Percentiles rank a stretch among this genome's conserved stretches.
phyloP scores from a whole-genome alignment of 2,888 invertebrate species.

The Standfussiana lucernea region DNA sequence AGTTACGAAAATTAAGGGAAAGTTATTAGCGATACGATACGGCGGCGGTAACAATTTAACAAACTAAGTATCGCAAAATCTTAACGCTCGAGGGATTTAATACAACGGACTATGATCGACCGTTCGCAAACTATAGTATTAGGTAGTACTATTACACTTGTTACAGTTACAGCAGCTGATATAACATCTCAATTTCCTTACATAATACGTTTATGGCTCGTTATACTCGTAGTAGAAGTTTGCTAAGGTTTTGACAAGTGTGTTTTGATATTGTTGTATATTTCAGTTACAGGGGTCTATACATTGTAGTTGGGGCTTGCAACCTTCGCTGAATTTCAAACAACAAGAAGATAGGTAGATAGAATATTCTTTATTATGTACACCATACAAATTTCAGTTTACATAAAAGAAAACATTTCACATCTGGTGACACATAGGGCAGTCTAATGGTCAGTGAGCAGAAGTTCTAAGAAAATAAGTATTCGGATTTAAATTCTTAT shows the following conservation, averaged over 20 bases:
- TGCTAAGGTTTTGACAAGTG: constrained; percentile 19
- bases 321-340: not conserved
- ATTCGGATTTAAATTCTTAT: no score
- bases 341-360: not conserved
- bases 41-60: constrained; percentile 56
- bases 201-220: constrained; percentile 41
- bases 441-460: no score
- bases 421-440: no score
- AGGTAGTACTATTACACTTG: constrained; percentile 44
- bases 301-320: not conserved
- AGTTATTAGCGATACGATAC: constrained; percentile 69
- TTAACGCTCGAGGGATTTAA: constrained; percentile 72
- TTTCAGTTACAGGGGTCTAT: not conserved
- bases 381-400: no score
- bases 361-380: no score
- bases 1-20: constrained; percentile 75
- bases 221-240: not conserved
- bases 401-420: no score
- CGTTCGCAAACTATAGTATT: constrained; percentile 57
- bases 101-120: constrained; percentile 61
- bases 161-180: constrained; percentile 38
- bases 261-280: not conserved
- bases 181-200: constrained; percentile 54
- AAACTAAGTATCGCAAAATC: constrained; percentile 74
- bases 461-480: no score